Base-by-base conservation (phyloP, 2,888 invertebrate species). In the Lamellibrachia columna region DNA sequence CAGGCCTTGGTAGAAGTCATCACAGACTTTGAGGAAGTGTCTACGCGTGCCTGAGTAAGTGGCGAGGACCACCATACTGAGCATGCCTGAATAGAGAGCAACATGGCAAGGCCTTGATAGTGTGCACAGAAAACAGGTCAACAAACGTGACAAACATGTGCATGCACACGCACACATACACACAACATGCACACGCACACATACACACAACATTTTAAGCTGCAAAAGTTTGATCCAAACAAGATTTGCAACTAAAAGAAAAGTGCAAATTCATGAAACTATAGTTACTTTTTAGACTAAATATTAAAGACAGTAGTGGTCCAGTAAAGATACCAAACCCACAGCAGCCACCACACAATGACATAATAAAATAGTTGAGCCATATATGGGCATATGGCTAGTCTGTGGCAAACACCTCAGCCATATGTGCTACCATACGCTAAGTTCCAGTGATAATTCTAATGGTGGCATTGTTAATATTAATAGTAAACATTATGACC, bases 41-140 rank as follows among this genome's bases (percentile, higher is more conserved):
- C 75, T 91, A 22, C 92, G 75, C 22, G 93, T 94, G 52, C 55
- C 28, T n/a, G 94, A 93, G 11, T 93, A 40, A 94, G 94, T 94
- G 7, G 94, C 93, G 75, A 94, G 55, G 52, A 94, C 8, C 9
- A 94, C 93, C 93, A 94, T 92, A 53, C 93, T 92, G 91, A 94
- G 93, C 94, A 94, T 93, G 52, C 94, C 94, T 94, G 92, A 52
- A 91, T 92, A 15, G 91, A 40, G 52, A 11, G 75, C 15, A 22
- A 75, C 22, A 22, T 9, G 7, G 55, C 55, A 9, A 55, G 55
- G 40, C 40, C 40, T 40, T 55, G 55, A 55, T 1, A 55, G 8
- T 7, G 55, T 7, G 55, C 55, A 9, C 55, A 7, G 9, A 55
- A 55, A 7, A 75, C 15, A 75, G 3, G 2, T 15, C 22, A n/a